Percentiles rank a stretch among this genome's conserved stretches.
Evolutionary conservation across 1,140 invertebrate species (phyloP).

Genomic region (Hycleus cichorii): DNA sequence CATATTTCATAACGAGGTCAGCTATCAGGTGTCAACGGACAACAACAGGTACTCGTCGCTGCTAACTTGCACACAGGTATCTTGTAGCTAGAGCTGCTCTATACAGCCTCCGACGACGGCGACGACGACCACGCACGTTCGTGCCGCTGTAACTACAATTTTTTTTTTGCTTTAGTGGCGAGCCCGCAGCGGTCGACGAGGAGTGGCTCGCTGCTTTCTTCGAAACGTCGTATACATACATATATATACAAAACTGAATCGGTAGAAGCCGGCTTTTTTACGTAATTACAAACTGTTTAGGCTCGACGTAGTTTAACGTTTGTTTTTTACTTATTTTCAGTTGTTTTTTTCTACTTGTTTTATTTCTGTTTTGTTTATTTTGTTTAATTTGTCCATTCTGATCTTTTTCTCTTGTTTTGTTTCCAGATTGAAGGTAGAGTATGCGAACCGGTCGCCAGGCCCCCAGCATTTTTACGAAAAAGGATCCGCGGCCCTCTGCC

Average conservation of each 20-base stretch:
- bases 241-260: neutral
- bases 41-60: slow-evolving; percentile 16
- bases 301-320: too few relatives aligned
- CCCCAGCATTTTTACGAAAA: slow-evolving; percentile 34
- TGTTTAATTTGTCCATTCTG: neutral
- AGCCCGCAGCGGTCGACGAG: slow-evolving; percentile 4
- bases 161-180: slow-evolving; percentile 2
- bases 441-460: slow-evolving; percentile 40
- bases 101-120: slow-evolving; percentile 5
- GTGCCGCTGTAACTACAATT: slow-evolving; percentile 4
- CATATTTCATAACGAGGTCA: slow-evolving; percentile 35
- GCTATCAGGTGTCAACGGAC: slow-evolving; percentile 28
- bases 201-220: slow-evolving; percentile 9
- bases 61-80: slow-evolving; percentile 10
- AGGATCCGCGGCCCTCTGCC: slow-evolving; percentile 52
- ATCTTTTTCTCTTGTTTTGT: slow-evolving; percentile 1
- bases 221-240: neutral
- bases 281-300: neutral
- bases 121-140: slow-evolving; percentile 7
- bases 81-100: neutral
- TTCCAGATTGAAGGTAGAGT: slow-evolving; percentile 27
- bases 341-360: neutral
- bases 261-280: slow-evolving; percentile 1
- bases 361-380: neutral
- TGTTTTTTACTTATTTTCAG: too few relatives aligned